A percentile compares a stretch with the other conserved stretches of the same genome.
Conservation (phyloP, 2,797 vertebrate genomes). For the Buceros bicornis region DNA sequence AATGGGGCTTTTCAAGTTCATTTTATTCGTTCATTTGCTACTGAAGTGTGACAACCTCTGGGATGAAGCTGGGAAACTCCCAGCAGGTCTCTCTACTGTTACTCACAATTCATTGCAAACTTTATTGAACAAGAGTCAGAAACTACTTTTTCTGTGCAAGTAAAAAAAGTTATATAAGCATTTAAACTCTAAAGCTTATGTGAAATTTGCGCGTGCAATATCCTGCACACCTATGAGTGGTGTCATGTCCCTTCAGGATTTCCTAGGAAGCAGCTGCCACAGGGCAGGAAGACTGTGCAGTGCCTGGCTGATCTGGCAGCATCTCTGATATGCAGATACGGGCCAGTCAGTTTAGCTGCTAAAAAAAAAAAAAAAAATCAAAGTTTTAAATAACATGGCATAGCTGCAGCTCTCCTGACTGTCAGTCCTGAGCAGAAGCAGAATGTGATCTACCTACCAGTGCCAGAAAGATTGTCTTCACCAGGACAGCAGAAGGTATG, state of each 20-base stretch:
- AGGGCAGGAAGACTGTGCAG: not conserved
- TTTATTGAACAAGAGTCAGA: not conserved
- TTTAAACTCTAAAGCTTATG: not conserved
- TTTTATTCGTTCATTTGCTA: conserved; percentile 31
- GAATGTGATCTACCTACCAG: not conserved
- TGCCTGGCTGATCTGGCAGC: not conserved
- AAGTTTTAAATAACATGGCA: accelerated
- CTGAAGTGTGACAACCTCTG: conserved; percentile 6
- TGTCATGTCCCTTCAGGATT: not conserved
- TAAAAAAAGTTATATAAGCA: not conserved
- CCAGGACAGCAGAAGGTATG: not conserved
- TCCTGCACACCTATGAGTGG: not conserved
- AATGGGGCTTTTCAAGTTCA: conserved; percentile 36
- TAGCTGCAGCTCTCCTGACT: not conserved
- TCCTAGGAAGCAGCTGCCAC: not conserved
- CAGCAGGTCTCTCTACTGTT: not conserved
- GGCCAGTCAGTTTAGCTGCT: not conserved
- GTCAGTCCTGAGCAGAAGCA: not conserved
- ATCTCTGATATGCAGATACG: not conserved
- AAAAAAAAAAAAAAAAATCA: not conserved
- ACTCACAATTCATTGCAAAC: not conserved
- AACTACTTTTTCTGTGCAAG: not conserved
- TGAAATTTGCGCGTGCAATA: not conserved
- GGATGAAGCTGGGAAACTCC: not conserved
- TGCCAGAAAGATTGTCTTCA: not conserved